A percentile compares a stretch with the other conserved stretches of the same genome.
Evolutionary conservation across 1,140 invertebrate genomes (phyloP).

Genomic region (Papilio helenus): DNA sequence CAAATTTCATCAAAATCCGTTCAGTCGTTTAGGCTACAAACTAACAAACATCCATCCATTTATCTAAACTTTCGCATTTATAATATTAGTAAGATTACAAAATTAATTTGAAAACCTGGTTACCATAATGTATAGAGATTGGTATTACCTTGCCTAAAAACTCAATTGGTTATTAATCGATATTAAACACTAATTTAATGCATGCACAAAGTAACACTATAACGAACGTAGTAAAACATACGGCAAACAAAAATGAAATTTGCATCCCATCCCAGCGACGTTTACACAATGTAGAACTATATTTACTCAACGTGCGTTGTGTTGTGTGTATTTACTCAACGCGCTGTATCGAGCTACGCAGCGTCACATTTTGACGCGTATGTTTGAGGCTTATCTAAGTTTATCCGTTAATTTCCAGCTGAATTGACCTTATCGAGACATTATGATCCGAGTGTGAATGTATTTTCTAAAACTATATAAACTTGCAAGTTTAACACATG

Average conservation of each 20-base stretch:
- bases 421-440: neutral
- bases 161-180: neutral
- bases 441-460: neutral
- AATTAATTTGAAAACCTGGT: no score
- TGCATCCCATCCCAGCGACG: neutral
- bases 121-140: no score
- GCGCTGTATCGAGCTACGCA: neutral
- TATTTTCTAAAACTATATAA: neutral
- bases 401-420: neutral
- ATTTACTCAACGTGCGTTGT: slow-evolving; percentile 13
- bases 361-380: neutral
- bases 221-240: neutral
- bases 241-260: slow-evolving; percentile 35
- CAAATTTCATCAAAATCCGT: no score
- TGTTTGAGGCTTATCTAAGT: neutral
- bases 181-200: neutral
- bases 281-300: slow-evolving; percentile 10
- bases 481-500: neutral
- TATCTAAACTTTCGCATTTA: no score
- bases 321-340: neutral
- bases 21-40: no score
- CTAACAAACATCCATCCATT: no score
- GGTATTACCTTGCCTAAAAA: no score
- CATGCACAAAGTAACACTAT: neutral
- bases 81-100: no score